A percentile compares a stretch with the other conserved stretches of the same genome.
phyloP scores from a whole-genome alignment of 35 echinoderm and acorn worm genomes.

The Heliocidaris erythrogramma region DNA sequence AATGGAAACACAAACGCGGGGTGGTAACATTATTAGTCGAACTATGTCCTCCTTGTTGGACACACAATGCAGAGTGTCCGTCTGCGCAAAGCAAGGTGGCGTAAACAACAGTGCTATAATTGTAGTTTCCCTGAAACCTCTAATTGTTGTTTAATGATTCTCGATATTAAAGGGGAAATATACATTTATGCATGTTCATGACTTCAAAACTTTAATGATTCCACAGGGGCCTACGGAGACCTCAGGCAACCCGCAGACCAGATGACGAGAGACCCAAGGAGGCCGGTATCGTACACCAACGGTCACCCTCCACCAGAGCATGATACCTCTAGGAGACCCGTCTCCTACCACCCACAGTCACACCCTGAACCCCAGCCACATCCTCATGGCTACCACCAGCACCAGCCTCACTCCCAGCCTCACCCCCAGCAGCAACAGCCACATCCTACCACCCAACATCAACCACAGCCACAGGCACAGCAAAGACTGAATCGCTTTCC shows the following conservation, averaged over 20 bases:
- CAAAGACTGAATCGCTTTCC: conserved; percentile 3
- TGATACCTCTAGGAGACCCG: not conserved
- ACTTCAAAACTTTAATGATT: not conserved
- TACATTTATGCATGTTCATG: not conserved
- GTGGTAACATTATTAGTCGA: too few species aligned
- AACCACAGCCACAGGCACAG: not conserved
- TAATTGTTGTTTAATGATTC: too few species aligned
- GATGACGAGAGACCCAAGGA: not conserved
- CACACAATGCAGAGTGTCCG: too few species aligned
- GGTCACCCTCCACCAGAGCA: not conserved
- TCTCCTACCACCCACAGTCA: not conserved
- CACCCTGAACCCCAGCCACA: conserved; percentile 8
- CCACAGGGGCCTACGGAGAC: not conserved
- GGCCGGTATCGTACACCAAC: not conserved
- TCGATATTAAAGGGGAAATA: not conserved
- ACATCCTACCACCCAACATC: not conserved
- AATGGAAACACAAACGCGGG: too few species aligned
- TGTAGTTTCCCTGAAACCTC: too few species aligned
- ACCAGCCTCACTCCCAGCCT: not conserved
- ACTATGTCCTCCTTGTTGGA: too few species aligned
- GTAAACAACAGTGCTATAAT: too few species aligned
- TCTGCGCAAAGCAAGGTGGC: too few species aligned
- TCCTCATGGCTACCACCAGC: not conserved
- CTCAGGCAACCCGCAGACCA: not conserved
- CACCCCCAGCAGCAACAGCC: not conserved